These are phyloP conservation scores for Tyria jacobaeae DNA, from an alignment of 2,888 invertebrate species.

Conservation along the genomic window DNA sequence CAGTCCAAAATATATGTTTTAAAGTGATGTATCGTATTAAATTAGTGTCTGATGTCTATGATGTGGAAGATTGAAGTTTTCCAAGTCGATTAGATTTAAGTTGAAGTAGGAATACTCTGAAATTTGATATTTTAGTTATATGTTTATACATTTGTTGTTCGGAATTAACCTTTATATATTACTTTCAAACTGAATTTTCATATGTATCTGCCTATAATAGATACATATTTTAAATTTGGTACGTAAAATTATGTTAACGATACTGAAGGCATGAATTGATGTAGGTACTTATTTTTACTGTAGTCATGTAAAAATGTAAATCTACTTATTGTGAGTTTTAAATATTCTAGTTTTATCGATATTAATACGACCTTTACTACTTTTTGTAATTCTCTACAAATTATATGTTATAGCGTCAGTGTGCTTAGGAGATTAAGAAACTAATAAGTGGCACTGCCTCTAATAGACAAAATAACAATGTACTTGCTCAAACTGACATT, in stretches of 20 bases:
- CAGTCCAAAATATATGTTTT: slow-evolving; percentile 49
- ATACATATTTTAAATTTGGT: slow-evolving; percentile 68
- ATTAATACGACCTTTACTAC: slow-evolving; percentile 43
- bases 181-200: slow-evolving; percentile 62
- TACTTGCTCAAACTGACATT: slow-evolving; percentile 27
- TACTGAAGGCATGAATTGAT: slow-evolving; percentile 38
- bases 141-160: slow-evolving; percentile 29
- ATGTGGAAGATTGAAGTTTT: slow-evolving; percentile 26
- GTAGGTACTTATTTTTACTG: slow-evolving; percentile 65
- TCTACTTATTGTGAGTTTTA: slow-evolving; percentile 57
- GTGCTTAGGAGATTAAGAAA: slow-evolving; percentile 11
- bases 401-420: slow-evolving; percentile 24
- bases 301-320: slow-evolving; percentile 74
- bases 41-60: slow-evolving; percentile 35
- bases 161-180: slow-evolving; percentile 41
- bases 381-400: slow-evolving; percentile 40
- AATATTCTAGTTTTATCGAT: slow-evolving; percentile 43
- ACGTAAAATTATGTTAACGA: slow-evolving; percentile 44
- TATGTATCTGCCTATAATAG: slow-evolving; percentile 62
- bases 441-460: slow-evolving; percentile 9
- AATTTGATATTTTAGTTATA: slow-evolving; percentile 26
- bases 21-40: slow-evolving; percentile 40
- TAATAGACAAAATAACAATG: slow-evolving; percentile 14
- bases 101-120: slow-evolving; percentile 31
- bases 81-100: slow-evolving; percentile 49